Evolutionary conservation across 1,140 invertebrate species (phyloP).

Genomic region (Halesus radiatus): DNA sequence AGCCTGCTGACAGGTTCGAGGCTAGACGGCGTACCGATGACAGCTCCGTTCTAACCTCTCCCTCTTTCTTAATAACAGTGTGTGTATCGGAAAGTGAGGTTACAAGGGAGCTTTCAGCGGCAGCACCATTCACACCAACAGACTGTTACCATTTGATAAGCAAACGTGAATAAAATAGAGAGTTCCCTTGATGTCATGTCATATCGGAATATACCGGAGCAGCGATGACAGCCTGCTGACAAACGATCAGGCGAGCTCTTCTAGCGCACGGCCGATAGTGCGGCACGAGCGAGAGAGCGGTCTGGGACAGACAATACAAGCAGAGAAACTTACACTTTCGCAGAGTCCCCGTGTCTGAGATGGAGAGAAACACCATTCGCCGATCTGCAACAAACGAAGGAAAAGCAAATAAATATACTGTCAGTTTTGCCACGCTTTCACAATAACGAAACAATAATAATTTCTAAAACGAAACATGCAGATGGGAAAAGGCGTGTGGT

Average conservation of each 20-base stretch:
- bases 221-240: not conserved
- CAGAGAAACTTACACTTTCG: constrained; percentile 56
- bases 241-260: not conserved
- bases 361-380: constrained; percentile 53
- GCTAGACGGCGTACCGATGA: too few relatives aligned
- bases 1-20: not conserved
- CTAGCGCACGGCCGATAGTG: not conserved
- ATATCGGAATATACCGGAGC: not conserved
- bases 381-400: constrained; percentile 54
- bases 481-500: constrained; percentile 48
- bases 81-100: not conserved
- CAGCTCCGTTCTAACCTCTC: too few relatives aligned
- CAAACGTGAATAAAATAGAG: constrained; percentile 27
- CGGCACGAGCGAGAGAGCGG: constrained; percentile 7
- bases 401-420: constrained; percentile 52
- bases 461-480: constrained; percentile 52
- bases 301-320: constrained; percentile 5
- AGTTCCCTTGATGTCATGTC: constrained; percentile 1
- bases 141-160: constrained; percentile 27
- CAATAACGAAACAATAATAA: constrained; percentile 53
- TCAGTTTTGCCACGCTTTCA: constrained; percentile 45
- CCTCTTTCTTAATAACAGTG: too few relatives aligned
- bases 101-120: too few relatives aligned
- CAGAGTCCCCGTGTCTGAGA: constrained; percentile 34
- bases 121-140: not conserved